Conservation (phyloP, 2,888 invertebrate genomes). For the Pammene aurita region DNA sequence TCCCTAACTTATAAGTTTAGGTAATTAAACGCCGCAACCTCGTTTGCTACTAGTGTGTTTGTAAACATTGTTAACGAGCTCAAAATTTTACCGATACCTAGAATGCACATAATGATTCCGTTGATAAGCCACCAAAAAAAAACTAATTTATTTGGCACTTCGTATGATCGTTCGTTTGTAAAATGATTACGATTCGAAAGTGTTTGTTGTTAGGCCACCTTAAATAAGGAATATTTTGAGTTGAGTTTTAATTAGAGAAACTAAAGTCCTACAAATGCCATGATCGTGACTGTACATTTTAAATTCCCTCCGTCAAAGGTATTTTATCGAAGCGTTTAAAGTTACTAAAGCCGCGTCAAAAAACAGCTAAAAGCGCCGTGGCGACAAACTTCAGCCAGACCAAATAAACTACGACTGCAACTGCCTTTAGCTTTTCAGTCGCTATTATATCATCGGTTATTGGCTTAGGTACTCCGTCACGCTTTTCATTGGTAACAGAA, state of each 20-base stretch:
- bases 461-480: slow-evolving; percentile 58
- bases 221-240: too few relatives aligned
- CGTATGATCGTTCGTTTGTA: neutral
- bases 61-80: neutral
- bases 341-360: slow-evolving; percentile 54
- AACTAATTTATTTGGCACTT: too few relatives aligned
- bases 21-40: neutral
- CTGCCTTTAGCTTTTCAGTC: slow-evolving; percentile 70
- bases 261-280: slow-evolving; percentile 4
- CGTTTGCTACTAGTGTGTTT: neutral
- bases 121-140: too few relatives aligned
- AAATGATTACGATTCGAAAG: too few relatives aligned
- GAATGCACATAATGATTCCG: too few relatives aligned
- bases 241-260: slow-evolving; percentile 20
- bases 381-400: slow-evolving; percentile 58
- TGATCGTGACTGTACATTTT: slow-evolving; percentile 44
- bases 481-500: slow-evolving; percentile 30
- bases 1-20: too few relatives aligned
- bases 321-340: slow-evolving; percentile 55
- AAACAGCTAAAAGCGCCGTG: slow-evolving; percentile 46
- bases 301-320: slow-evolving; percentile 56
- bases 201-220: too few relatives aligned
- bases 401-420: slow-evolving; percentile 65
- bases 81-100: neutral
- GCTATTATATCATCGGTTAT: slow-evolving; percentile 70